Evolutionary conservation across 2,113 vertebrate genomes (phyloP), one percentile per base, ranked within the genome.

Genomic region (Lanius collurio): DNA sequence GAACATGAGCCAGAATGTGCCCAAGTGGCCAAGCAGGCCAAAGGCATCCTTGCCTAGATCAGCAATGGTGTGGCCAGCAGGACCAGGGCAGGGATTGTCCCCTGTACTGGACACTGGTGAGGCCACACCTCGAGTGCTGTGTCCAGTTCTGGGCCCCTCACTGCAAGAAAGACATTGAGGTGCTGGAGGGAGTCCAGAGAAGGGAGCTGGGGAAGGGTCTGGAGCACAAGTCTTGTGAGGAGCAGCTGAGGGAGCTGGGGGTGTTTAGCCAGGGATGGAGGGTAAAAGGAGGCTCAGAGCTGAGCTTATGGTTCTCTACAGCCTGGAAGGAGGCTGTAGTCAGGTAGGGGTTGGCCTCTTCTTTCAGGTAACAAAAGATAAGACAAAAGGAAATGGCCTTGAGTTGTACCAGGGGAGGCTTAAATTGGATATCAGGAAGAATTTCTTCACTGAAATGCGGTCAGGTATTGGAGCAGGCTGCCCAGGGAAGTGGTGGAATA

Each of bases 291-390:
- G 35, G 35, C 12, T 80, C 21, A 50, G 11, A 12, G 5, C 6
- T 0, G 17, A 49, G 6, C 11, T 42, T 15, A 31, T 15, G 0
- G 0, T 0, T 80, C 42, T 10, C 24, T 28, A 35, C 5, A 33
- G 4, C 35, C 50, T 50, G 22, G 1, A 57, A 50, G 10, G 37
- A 33, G 42, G 1, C 1, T 80, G 26, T 42, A 2, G 17, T 8
- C 6, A 20, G 7, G 18, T 50, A 15, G 10, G 3, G 2, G 5
- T 35, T 0, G 0, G 14, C 4, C 23, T 56, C 8, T 7, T 33
- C 21, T 80, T 27, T 27, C 27, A 57, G 42, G 18, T 65, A 28
- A 33, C 18, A 23, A 37, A 22, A 10, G 24, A n/a, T 26, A 63
- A 37, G 6, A 47, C 6, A 24, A 52, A 27, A 73, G 18, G 12